Evolutionary conservation across 2,113 vertebrate genomes (phyloP).

Genomic region (Myanophis thanlyinensis): DNA sequence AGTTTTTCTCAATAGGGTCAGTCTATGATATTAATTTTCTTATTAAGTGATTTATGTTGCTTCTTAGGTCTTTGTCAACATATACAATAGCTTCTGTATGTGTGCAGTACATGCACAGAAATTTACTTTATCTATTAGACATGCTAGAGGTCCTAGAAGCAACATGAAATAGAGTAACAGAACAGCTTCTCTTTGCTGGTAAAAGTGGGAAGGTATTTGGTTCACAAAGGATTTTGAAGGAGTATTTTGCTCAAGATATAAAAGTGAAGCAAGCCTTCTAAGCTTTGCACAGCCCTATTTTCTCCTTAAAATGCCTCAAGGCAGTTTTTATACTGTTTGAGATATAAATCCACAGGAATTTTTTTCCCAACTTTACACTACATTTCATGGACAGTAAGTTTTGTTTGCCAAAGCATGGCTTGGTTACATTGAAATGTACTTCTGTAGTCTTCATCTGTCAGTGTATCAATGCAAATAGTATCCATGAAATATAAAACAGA

Average conservation of each 20-base stretch:
- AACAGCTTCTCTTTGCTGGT: background rate
- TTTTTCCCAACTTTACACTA: background rate
- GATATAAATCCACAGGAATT: background rate
- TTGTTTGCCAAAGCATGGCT: background rate
- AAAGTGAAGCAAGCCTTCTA: background rate
- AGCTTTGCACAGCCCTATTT: background rate
- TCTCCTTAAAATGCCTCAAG: background rate
- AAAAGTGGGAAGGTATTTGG: background rate
- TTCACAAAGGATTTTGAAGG: background rate
- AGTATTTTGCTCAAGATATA: background rate
- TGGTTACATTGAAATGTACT: background rate
- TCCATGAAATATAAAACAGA: background rate
- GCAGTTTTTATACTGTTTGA: background rate
- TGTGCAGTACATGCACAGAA: background rate
- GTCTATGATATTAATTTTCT: background rate
- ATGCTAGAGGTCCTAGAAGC: background rate
- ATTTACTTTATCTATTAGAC: background rate
- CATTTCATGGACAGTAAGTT: background rate
- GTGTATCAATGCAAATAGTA: background rate
- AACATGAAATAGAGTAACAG: background rate
- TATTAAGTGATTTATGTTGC: background rate
- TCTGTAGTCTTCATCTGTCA: background rate
- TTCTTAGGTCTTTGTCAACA: background rate
- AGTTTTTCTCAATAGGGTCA: background rate
- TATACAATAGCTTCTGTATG: background rate